Percentiles rank a stretch among this genome's conserved stretches.
phyloP scores from a whole-genome alignment of 2,797 vertebrate genomes.

The Tapera naevia region DNA sequence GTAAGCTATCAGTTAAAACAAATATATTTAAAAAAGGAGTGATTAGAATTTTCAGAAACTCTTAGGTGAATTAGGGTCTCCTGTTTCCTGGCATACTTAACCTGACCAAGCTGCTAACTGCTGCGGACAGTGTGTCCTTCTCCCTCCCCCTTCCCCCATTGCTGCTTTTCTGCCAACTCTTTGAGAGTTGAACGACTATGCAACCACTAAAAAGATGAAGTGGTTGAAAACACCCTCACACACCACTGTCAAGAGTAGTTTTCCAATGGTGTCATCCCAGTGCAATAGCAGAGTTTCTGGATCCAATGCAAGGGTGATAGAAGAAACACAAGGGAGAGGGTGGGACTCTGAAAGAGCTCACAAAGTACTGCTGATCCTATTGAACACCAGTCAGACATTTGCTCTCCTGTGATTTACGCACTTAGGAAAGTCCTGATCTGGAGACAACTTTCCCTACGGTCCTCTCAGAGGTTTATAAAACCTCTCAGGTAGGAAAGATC shows the following conservation, averaged over 20 bases:
- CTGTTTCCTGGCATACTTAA: not conserved
- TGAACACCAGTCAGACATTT: not conserved
- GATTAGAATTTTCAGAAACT: not conserved
- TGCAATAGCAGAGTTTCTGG: not conserved
- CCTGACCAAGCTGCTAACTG: not conserved
- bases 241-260: not conserved
- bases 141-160: not conserved
- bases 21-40: not conserved
- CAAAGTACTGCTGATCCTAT: rapidly evolving
- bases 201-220: not conserved
- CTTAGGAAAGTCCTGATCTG: not conserved
- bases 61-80: not conserved
- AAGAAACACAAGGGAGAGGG: not conserved
- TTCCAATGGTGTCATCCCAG: not conserved
- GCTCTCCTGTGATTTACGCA: rapidly evolving
- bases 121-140: not conserved
- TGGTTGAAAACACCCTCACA: not conserved
- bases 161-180: not conserved
- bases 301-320: not conserved
- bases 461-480: too few species aligned
- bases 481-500: not conserved
- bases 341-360: not conserved
- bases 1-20: not conserved
- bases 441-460: not conserved
- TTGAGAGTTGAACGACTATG: not conserved